These are phyloP conservation scores for Marmota flaviventris DNA, from an alignment of 2,113 vertebrate species.

Conservation along the genomic window DNA sequence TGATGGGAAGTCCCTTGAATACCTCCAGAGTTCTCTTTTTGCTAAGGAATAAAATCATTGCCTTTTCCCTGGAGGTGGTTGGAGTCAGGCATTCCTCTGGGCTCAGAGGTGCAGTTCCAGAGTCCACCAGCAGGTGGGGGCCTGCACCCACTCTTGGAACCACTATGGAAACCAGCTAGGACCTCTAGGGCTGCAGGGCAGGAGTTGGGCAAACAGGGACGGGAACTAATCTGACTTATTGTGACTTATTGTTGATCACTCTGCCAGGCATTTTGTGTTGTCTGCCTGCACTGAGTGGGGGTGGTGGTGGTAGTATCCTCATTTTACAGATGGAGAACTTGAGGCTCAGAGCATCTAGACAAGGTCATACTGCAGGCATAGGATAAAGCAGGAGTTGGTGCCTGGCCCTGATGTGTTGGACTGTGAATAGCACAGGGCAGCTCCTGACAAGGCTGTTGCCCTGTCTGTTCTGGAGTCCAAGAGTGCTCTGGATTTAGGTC, in stretches of 20 bases:
- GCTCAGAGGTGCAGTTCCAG: background rate
- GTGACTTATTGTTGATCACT: rapidly evolving
- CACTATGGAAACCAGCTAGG: rapidly evolving
- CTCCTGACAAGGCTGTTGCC: background rate
- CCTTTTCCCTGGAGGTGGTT: no score
- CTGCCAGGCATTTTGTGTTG: rapidly evolving
- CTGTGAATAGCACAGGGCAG: background rate
- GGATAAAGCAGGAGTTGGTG: background rate
- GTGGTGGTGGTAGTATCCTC: background rate
- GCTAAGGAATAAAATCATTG: background rate
- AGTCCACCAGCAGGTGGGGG: constrained; percentile 29
- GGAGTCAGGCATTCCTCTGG: background rate
- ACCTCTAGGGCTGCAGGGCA: no score
- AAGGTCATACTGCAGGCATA: background rate
- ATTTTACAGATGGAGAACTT: background rate
- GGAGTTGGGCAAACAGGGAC: background rate
- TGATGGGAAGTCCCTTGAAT: background rate
- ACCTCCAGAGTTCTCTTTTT: background rate
- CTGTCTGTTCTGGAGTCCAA: background rate
- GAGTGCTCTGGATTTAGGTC: background rate
- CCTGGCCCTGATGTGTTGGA: background rate
- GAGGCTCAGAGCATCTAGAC: background rate
- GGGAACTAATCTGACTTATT: background rate
- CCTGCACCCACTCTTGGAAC: background rate
- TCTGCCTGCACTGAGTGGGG: background rate